A percentile compares a stretch with the other conserved stretches of the same genome.
Evolutionary conservation across 2,113 vertebrate species (phyloP).

Genomic region (Oenanthe oenanthe): DNA sequence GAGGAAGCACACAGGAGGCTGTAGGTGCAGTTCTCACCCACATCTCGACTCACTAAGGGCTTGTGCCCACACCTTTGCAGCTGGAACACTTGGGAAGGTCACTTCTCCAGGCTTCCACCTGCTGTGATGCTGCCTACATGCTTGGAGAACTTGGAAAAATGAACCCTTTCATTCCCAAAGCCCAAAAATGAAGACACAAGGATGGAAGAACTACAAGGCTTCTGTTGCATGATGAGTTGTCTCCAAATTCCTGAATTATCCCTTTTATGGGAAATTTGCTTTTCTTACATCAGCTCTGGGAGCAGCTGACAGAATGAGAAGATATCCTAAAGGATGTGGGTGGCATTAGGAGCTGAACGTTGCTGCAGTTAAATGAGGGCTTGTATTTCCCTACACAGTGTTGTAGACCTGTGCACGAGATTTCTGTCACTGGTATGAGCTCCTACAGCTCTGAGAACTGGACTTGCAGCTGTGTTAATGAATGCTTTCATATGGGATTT

Average conservation of each 20-base stretch:
- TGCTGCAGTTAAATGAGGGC: not conserved
- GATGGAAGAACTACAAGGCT: not conserved
- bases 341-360: not conserved
- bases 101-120: not conserved
- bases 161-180: not conserved
- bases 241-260: not conserved
- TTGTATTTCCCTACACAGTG: not conserved
- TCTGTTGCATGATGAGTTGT: not conserved
- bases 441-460: not conserved
- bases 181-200: not conserved
- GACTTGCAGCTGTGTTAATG: not conserved
- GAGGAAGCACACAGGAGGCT: not conserved
- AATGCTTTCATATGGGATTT: not conserved
- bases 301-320: not conserved
- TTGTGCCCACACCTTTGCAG: accelerated
- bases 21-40: not conserved
- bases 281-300: not conserved
- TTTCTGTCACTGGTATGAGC: not conserved
- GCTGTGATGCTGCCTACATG: not conserved
- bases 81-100: no score
- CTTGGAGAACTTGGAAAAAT: not conserved
- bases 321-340: not conserved
- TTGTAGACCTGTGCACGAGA: accelerated
- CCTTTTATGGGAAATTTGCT: not conserved
- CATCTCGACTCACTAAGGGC: not conserved